phyloP scores from a whole-genome alignment of 2,888 invertebrate genomes.

The Oegoconia quadripuncta region DNA sequence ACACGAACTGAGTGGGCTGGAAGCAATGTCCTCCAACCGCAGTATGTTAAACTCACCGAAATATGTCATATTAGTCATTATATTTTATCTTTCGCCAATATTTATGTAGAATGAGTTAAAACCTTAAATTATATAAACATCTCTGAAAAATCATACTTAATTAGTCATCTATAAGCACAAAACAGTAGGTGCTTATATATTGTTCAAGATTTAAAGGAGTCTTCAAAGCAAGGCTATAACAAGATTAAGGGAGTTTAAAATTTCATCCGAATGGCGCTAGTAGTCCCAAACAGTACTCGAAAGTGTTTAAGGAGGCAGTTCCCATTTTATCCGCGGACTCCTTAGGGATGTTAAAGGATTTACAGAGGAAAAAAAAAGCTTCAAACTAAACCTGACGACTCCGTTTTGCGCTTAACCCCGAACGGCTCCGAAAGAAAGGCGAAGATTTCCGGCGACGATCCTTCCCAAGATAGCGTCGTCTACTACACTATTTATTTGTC shows the following conservation, averaged over 20 bases:
- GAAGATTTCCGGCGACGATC: conserved; percentile 43
- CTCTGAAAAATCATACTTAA: no score
- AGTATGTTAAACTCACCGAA: no score
- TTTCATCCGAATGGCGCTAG: conserved; percentile 48
- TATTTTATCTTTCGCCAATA: no score
- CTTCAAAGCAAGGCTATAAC: conserved; percentile 14
- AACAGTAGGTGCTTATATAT: no score
- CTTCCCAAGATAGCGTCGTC: conserved; percentile 33
- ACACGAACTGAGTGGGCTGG: no score
- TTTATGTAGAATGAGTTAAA: no score
- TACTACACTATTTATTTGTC: conserved; percentile 46
- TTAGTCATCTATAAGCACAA: no score
- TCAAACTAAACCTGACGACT: conserved; percentile 33
- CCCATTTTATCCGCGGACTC: conserved; percentile 50
- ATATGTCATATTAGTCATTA: no score
- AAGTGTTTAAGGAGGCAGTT: conserved; percentile 51
- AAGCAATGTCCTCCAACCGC: no score
- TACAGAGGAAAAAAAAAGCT: conserved; percentile 45
- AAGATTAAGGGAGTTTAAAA: conserved; percentile 48
- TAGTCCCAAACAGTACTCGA: conserved; percentile 41
- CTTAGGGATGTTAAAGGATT: conserved; percentile 58
- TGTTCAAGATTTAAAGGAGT: conserved; percentile 12
- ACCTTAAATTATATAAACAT: no score
- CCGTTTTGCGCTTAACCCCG: conserved; percentile 30
- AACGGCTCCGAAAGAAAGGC: conserved; percentile 31